A percentile compares a stretch with the other conserved stretches of the same genome.
These are phyloP conservation scores for Megalonaias nervosa DNA, from an alignment of 1,140 invertebrate species.

Conservation along the genomic window DNA sequence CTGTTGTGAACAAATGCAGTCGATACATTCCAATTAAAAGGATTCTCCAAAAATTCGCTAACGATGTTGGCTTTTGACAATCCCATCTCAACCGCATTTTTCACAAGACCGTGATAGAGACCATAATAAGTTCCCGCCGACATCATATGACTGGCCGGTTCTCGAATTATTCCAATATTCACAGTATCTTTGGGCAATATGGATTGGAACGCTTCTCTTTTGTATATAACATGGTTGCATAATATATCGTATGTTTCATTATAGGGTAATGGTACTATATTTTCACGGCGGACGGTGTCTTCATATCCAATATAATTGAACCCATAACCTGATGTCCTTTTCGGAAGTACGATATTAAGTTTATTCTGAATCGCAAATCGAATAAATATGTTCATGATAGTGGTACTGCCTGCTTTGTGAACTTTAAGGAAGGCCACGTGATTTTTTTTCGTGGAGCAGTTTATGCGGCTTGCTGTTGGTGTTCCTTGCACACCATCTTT, in stretches of 20 bases:
- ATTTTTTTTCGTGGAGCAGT: conserved; percentile 25
- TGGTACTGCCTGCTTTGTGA: conserved; percentile 61
- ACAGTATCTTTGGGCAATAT: conserved; percentile 52
- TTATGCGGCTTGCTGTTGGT: not conserved
- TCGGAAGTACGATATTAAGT: conserved; percentile 52
- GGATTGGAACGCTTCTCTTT: conserved; percentile 33
- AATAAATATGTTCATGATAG: conserved; percentile 56
- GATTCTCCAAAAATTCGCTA: conserved; percentile 28
- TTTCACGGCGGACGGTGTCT: conserved; percentile 13
- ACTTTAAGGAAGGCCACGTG: conserved; percentile 58
- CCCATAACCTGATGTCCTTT: conserved; percentile 11
- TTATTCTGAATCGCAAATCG: conserved; percentile 47
- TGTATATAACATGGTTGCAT: conserved; percentile 52
- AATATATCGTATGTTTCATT: conserved; percentile 42
- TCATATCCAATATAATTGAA: conserved; percentile 43
- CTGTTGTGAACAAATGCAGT: conserved; percentile 50
- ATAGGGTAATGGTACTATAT: conserved; percentile 33
- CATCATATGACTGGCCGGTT: conserved; percentile 56
- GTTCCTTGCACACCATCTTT: too few relatives aligned
- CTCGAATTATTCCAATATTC: conserved; percentile 55
- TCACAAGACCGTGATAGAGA: conserved; percentile 18
- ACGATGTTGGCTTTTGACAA: not conserved
- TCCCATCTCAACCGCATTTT: not conserved
- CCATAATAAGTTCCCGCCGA: conserved; percentile 56
- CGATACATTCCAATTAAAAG: conserved; percentile 2